Percentiles rank a stretch among this genome's conserved stretches.
phyloP scores from a whole-genome alignment of 2,888 invertebrate species.

The Platycheirus albimanus region DNA sequence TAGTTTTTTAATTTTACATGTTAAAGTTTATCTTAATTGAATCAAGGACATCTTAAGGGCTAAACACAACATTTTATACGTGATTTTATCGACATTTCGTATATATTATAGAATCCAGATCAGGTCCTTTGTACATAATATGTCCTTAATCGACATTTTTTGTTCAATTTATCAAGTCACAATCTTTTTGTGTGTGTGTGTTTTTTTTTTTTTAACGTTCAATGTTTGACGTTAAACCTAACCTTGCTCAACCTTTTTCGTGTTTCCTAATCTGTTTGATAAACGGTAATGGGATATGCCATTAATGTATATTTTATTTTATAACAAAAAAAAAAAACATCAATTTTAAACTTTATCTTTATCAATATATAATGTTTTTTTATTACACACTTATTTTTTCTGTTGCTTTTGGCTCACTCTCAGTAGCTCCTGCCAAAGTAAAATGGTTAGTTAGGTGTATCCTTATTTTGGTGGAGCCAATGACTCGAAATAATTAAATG shows the following conservation, averaged over 20 bases:
- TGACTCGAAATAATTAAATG: no score
- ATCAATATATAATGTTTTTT: no score
- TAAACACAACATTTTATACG: not conserved
- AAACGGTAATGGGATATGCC: conserved; percentile 9
- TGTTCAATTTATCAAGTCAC: conserved; percentile 17
- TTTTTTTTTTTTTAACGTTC: not conserved
- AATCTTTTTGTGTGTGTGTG: not conserved
- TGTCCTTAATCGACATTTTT: conserved; percentile 2
- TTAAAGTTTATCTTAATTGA: not conserved
- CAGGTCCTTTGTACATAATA: no score
- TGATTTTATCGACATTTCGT: not conserved
- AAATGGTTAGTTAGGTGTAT: no score
- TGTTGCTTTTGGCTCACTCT: no score
- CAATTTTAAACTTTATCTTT: conserved; percentile 28
- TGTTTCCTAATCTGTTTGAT: conserved; percentile 12
- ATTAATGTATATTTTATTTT: not conserved
- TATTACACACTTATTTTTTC: no score
- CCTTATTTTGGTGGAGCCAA: no score
- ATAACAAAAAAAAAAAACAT: no score
- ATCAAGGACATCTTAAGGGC: conserved; percentile 16
- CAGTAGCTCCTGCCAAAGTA: no score
- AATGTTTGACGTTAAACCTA: not conserved
- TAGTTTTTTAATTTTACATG: not conserved
- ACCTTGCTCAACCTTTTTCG: conserved; percentile 27
- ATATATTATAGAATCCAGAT: no score